Percentiles rank a stretch among this genome's conserved stretches.
phyloP scores from a whole-genome alignment of 2,888 invertebrate genomes.

The Drosophila mettleri region DNA sequence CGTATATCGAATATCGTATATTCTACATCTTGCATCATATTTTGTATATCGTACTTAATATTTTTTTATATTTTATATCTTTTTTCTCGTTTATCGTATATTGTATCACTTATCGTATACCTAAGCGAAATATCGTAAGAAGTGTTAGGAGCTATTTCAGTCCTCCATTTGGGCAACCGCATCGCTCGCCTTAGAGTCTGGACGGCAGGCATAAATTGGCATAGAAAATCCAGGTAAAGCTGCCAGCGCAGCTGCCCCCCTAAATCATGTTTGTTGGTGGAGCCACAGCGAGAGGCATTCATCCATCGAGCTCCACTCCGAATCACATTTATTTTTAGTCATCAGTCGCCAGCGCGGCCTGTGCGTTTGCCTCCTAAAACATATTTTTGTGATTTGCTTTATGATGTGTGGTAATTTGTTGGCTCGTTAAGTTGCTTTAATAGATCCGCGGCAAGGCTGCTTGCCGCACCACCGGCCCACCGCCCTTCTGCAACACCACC shows the following conservation, averaged over 20 bases:
- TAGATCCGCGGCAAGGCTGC: background rate
- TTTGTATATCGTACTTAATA: background rate
- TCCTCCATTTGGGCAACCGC: slow-evolving; percentile 10
- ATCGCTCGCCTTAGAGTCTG: background rate
- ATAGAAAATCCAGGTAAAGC: slow-evolving; percentile 45
- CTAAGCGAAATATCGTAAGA: too few relatives aligned
- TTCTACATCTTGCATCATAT: background rate
- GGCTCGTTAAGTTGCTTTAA: slow-evolving; percentile 83
- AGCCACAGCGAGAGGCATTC: slow-evolving; percentile 18
- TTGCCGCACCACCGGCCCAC: background rate
- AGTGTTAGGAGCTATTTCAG: background rate
- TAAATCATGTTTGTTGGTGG: slow-evolving; percentile 79
- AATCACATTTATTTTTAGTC: slow-evolving; percentile 47
- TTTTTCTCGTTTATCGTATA: background rate
- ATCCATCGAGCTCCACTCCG: slow-evolving; percentile 8
- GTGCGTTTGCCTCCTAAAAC: slow-evolving; percentile 31
- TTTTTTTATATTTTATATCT: too few relatives aligned
- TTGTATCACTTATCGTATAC: background rate
- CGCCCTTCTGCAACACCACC: background rate
- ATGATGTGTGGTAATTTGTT: slow-evolving; percentile 85
- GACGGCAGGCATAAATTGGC: slow-evolving; percentile 45
- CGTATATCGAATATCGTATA: background rate
- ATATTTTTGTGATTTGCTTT: slow-evolving; percentile 71
- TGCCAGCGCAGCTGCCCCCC: slow-evolving; percentile 61
- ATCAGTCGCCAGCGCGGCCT: slow-evolving; percentile 12